Conservation (phyloP, 2,888 invertebrate genomes). For the Dynastes hyllus region DNA sequence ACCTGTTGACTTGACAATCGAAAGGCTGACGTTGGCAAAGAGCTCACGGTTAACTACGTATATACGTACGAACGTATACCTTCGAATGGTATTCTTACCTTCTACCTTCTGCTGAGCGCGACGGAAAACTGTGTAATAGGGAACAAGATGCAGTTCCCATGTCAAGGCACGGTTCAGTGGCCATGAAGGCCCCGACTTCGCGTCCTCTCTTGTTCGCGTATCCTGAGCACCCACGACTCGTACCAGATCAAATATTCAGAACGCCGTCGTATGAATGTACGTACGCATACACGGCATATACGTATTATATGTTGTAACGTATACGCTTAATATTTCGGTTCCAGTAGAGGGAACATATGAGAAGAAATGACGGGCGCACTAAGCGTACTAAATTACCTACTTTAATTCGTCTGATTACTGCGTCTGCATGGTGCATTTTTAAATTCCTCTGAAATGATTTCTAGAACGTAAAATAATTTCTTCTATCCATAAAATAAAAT, state of each 20-base stretch:
- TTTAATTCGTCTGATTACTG: conserved; percentile 28
- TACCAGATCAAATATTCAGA: conserved; percentile 51
- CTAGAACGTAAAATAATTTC: too few species aligned
- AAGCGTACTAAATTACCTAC: conserved; percentile 24
- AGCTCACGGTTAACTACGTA: conserved; percentile 44
- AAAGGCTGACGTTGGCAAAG: conserved; percentile 32
- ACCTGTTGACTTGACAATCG: conserved; percentile 45
- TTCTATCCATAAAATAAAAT: too few species aligned
- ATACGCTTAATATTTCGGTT: conserved; percentile 50
- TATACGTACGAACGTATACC: neutral
- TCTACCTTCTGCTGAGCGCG: conserved; percentile 25
- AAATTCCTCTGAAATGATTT: neutral
- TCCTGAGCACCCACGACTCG: conserved; percentile 41
- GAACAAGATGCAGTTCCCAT: conserved; percentile 55
- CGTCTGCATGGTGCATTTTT: neutral
- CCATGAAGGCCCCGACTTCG: conserved; percentile 54
- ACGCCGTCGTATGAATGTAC: neutral
- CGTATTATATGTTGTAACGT: conserved; percentile 10
- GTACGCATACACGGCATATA: neutral
- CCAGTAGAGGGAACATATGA: conserved; percentile 38
- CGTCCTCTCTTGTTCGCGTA: conserved; percentile 39
- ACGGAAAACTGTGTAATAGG: conserved; percentile 51
- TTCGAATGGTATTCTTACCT: conserved; percentile 38
- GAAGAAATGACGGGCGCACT: conserved; percentile 31
- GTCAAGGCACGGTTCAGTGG: conserved; percentile 57